Base-by-base conservation (phyloP, 2,797 vertebrate species). In the Karalla daura region DNA sequence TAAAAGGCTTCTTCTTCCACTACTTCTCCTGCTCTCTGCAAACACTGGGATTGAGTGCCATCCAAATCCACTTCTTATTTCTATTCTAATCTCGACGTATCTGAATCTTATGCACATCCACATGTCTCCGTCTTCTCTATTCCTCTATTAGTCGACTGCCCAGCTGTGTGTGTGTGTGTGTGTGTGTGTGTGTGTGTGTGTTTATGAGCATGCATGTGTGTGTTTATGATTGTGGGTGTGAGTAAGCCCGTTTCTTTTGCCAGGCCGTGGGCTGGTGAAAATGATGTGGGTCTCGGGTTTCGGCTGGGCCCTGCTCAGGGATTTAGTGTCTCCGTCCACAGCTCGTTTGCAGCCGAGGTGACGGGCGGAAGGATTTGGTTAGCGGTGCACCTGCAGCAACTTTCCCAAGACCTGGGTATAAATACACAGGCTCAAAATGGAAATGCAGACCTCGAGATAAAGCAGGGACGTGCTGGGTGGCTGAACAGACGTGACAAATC, bases 261-360 rank as follows among this genome's bases (percentile, higher is more conserved):
- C 28, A 13, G 43, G 32, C 58, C 4, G 47, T 13, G 41, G 7
- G 47, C 3, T 15, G 50, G 32, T 59, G 80, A 63, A 44, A 54
- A 46, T 2, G 2, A 39, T 4, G 9, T 33, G 37, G 21, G 74
- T 47, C n/a, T 89, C 74, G 36, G 50, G 70, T 86, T 84, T 80
- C 85, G 33, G 45, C 62, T 6, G 35, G 11, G 8, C 24, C 47
- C 21, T 2, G 1, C 23, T 4, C 45, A 54, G 65, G 63, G 70
- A 70, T 80, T 64, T 44, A 76, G 63, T 49, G 45, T 76, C 59
- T 77, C 46, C 30, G 47, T 83, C 73, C 44, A 41, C 81, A 76
- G 83, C 78, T 74, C 80, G n/a, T 85, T 75, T 36, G 44, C 80
- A 84, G 76, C 74, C 59, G 7, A 69, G 65, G 63, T 73, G 75